Evolutionary conservation across 2,113 vertebrate species (phyloP).

Genomic region (Bungarus multicinctus): DNA sequence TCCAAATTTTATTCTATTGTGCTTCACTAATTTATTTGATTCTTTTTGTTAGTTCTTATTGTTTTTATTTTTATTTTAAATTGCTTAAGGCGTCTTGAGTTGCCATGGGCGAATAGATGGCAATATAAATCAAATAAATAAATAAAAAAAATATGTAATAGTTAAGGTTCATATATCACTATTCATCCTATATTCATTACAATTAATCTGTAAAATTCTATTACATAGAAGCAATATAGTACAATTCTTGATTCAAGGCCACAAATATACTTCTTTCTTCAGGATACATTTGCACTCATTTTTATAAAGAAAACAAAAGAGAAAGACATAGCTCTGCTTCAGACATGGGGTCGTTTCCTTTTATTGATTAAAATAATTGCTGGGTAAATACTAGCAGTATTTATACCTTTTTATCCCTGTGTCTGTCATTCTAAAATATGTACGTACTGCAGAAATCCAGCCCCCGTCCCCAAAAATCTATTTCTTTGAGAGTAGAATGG

Average conservation of each 20-base stretch:
- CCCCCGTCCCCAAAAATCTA: rapidly evolving
- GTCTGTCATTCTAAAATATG: not conserved
- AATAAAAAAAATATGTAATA: not conserved
- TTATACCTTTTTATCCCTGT: not conserved
- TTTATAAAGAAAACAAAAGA: not conserved
- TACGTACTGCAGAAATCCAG: not conserved
- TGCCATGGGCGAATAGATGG: too few relatives aligned
- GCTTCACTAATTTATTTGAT: too few relatives aligned
- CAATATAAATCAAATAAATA: too few relatives aligned
- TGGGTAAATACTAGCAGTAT: not conserved
- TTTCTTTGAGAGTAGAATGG: not conserved
- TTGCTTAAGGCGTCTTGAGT: too few relatives aligned
- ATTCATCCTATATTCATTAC: not conserved
- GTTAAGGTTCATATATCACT: not conserved
- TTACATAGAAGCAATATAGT: not conserved
- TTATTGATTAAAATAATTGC: not conserved
- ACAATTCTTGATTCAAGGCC: not conserved
- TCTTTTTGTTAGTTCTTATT: too few relatives aligned
- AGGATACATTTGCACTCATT: not conserved
- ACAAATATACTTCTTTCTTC: not conserved
- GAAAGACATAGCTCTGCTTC: not conserved
- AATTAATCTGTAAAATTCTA: not conserved
- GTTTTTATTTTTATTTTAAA: too few relatives aligned
- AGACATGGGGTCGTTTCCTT: not conserved
- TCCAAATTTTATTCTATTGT: too few relatives aligned